A percentile compares a stretch with the other conserved stretches of the same genome.
phyloP scores from a whole-genome alignment of 2,888 invertebrate genomes.

The Plebejus anna region DNA sequence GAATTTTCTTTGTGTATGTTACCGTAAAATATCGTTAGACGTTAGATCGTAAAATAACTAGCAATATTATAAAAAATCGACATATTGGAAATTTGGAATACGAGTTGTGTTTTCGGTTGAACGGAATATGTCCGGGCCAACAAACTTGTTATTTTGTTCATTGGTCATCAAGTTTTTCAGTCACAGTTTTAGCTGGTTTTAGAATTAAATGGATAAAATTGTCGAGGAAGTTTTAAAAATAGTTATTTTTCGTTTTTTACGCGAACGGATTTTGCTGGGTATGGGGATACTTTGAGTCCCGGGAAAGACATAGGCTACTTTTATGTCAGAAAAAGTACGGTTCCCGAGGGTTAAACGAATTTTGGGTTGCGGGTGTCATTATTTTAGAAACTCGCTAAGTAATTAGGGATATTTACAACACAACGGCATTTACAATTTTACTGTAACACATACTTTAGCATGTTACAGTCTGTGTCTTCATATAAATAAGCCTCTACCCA shows the following conservation, averaged over 20 bases:
- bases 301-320: too few species aligned
- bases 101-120: background rate
- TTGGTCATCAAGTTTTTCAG: background rate
- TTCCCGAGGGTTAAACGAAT: too few species aligned
- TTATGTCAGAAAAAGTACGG: too few species aligned
- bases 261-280: too few species aligned
- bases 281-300: too few species aligned
- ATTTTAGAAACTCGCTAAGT: too few species aligned
- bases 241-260: too few species aligned
- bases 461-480: background rate
- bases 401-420: too few species aligned
- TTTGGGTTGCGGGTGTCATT: too few species aligned
- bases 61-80: background rate
- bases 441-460: background rate
- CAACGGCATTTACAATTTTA: too few species aligned
- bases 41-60: background rate
- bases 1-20: background rate
- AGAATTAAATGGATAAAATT: background rate
- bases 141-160: background rate
- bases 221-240: background rate
- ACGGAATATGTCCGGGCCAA: too few species aligned
- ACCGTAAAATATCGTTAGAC: background rate
- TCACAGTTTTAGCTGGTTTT: background rate
- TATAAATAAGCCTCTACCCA: constrained; percentile 2
- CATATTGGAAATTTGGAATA: background rate